A percentile compares a stretch with the other conserved stretches of the same genome.
phyloP scores from a whole-genome alignment of 2,888 invertebrate species.

The Trilocha varians region DNA sequence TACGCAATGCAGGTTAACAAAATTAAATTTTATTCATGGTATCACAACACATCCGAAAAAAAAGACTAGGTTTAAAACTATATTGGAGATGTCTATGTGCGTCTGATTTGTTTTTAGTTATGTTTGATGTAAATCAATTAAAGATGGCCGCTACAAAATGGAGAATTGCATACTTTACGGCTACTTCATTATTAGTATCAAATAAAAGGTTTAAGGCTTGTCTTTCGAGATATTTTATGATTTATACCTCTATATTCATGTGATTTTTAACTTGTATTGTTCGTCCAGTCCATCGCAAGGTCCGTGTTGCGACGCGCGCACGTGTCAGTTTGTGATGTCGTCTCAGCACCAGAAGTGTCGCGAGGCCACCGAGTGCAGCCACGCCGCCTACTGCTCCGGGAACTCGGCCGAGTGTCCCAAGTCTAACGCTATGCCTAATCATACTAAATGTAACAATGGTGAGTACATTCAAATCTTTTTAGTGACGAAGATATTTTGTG shows the following conservation, averaged over 20 bases:
- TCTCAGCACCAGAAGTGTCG: slow-evolving; percentile 81
- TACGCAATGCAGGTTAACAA: slow-evolving; percentile 86
- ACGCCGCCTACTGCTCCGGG: slow-evolving; percentile 90
- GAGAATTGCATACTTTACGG: too few relatives aligned
- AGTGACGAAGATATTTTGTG: neutral
- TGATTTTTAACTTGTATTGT: neutral
- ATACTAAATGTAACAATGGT: slow-evolving; percentile 96
- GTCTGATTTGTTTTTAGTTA: too few relatives aligned
- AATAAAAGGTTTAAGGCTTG: too few relatives aligned
- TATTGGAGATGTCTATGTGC: too few relatives aligned
- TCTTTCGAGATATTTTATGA: too few relatives aligned
- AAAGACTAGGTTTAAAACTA: too few relatives aligned
- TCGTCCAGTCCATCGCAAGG: slow-evolving; percentile 92
- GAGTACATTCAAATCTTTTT: slow-evolving; percentile 30
- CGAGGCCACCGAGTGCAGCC: slow-evolving; percentile 91
- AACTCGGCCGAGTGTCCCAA: slow-evolving; percentile 89
- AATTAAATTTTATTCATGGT: too few relatives aligned
- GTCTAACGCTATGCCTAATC: slow-evolving; percentile 86
- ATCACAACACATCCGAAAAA: too few relatives aligned
- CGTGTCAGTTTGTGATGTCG: slow-evolving; percentile 83
- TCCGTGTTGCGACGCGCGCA: slow-evolving; percentile 90
- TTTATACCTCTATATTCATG: neutral
- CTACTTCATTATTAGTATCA: too few relatives aligned
- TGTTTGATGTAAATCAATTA: too few relatives aligned
- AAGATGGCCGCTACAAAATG: too few relatives aligned